Evolutionary conservation across 2,797 vertebrate species (phyloP).

Genomic region (Microtus agrestis): DNA sequence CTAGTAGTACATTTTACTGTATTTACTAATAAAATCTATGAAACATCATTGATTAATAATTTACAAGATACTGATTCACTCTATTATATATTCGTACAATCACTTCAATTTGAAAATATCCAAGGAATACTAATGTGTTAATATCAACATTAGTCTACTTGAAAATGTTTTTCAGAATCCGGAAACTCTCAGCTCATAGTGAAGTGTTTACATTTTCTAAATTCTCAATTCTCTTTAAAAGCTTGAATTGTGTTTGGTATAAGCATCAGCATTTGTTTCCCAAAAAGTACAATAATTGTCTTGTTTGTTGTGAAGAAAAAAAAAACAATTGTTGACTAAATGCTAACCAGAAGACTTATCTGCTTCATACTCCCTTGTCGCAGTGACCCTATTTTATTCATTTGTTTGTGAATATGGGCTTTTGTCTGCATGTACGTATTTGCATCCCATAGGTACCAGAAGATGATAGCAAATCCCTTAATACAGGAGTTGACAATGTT

Average conservation of each 20-base stretch:
- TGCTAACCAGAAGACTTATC: background rate
- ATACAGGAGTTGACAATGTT: background rate
- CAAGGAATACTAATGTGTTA: background rate
- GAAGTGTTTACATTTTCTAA: background rate
- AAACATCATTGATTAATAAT: background rate
- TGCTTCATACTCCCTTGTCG: background rate
- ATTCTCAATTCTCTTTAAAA: background rate
- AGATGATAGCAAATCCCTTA: background rate
- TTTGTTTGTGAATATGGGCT: background rate
- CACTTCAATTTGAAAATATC: background rate
- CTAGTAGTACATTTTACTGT: background rate
- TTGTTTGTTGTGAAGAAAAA: background rate
- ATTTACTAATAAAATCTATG: background rate
- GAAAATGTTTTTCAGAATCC: background rate
- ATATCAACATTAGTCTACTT: background rate
- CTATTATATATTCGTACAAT: background rate
- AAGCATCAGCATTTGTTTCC: background rate
- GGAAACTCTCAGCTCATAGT: background rate
- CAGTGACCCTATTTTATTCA: background rate
- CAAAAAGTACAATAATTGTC: background rate
- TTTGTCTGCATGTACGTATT: background rate
- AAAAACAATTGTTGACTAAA: background rate
- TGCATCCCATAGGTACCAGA: too few species aligned
- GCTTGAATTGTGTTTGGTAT: background rate
- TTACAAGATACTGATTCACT: conserved; percentile 2